Conservation (phyloP, 2,888 invertebrate species). For the Drosophila sordidula region DNA sequence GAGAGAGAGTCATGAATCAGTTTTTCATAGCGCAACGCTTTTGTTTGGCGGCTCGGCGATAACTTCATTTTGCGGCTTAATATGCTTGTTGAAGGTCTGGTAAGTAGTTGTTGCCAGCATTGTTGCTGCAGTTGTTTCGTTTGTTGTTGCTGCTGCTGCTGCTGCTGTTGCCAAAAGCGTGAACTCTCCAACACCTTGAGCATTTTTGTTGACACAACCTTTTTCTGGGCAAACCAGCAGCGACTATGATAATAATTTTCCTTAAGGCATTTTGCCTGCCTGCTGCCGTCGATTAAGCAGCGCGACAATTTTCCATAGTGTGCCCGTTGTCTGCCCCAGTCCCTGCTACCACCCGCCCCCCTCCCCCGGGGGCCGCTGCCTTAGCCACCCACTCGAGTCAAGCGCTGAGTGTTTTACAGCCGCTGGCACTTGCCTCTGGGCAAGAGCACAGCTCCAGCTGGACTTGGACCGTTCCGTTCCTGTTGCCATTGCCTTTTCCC, state of each 20-base stretch:
- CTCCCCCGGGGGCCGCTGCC: slow-evolving; percentile 12
- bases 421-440: slow-evolving; percentile 73
- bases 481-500: slow-evolving; percentile 14
- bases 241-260: slow-evolving; percentile 77
- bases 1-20: slow-evolving; percentile 72
- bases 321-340: slow-evolving; percentile 17
- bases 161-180: slow-evolving; percentile 72
- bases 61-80: slow-evolving; percentile 80
- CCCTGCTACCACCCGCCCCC: no score
- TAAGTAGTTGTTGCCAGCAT: slow-evolving; percentile 71
- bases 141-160: slow-evolving; percentile 26
- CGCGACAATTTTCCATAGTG: slow-evolving; percentile 79
- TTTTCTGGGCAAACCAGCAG: slow-evolving; percentile 57
- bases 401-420: slow-evolving; percentile 77
- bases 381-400: slow-evolving; percentile 64
- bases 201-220: slow-evolving; percentile 79
- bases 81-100: slow-evolving; percentile 78
- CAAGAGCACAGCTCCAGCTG: slow-evolving; percentile 35
- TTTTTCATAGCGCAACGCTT: slow-evolving; percentile 77
- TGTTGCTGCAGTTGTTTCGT: slow-evolving; percentile 43
- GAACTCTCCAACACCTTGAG: slow-evolving; percentile 78
- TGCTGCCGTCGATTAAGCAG: slow-evolving; percentile 75
- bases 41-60: slow-evolving; percentile 73
- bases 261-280: slow-evolving; percentile 54
- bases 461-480: slow-evolving; percentile 22